phyloP scores from a whole-genome alignment of 1,140 invertebrate species.

The Drosophila equinoxialis region DNA sequence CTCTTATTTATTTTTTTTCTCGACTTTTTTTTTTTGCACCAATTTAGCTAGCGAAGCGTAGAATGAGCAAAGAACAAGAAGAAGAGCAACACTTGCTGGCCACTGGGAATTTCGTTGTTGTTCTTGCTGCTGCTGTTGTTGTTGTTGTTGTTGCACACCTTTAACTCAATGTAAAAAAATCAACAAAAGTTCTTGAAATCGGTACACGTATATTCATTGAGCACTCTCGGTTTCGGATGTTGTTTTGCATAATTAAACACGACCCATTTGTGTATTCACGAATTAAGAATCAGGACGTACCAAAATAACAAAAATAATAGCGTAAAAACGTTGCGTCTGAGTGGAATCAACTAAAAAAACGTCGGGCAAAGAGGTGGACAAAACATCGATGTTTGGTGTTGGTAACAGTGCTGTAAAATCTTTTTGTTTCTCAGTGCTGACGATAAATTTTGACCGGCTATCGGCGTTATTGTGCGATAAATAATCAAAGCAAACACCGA shows the following conservation, averaged over 20 bases:
- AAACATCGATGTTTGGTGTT: background rate
- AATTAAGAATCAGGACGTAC: slow-evolving; percentile 42
- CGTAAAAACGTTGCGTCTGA: slow-evolving; percentile 65
- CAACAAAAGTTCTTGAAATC: slow-evolving; percentile 15
- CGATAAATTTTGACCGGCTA: too few species aligned
- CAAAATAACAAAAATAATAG: slow-evolving; percentile 69
- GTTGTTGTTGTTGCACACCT: slow-evolving; percentile 18
- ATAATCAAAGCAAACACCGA: background rate
- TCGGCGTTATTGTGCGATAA: too few species aligned
- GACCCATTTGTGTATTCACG: slow-evolving; percentile 8
- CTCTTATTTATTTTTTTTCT: background rate
- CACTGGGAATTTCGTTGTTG: slow-evolving; percentile 43
- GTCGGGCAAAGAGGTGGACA: too few species aligned
- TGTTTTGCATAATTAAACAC: slow-evolving; percentile 19
- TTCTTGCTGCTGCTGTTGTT: slow-evolving; percentile 5
- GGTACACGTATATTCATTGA: slow-evolving; percentile 11
- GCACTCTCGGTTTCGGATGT: slow-evolving; percentile 16
- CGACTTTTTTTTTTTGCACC: slow-evolving; percentile 45
- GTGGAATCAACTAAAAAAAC: slow-evolving; percentile 60
- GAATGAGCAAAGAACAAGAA: slow-evolving; percentile 4
- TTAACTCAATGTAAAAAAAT: slow-evolving; percentile 1
- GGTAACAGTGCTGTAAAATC: too few species aligned
- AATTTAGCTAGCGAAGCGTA: slow-evolving; percentile 54
- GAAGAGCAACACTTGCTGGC: slow-evolving; percentile 44
- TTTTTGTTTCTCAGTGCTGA: too few species aligned